Conservation (phyloP, 2,797 vertebrate genomes). For the Acanthurus tractus region DNA sequence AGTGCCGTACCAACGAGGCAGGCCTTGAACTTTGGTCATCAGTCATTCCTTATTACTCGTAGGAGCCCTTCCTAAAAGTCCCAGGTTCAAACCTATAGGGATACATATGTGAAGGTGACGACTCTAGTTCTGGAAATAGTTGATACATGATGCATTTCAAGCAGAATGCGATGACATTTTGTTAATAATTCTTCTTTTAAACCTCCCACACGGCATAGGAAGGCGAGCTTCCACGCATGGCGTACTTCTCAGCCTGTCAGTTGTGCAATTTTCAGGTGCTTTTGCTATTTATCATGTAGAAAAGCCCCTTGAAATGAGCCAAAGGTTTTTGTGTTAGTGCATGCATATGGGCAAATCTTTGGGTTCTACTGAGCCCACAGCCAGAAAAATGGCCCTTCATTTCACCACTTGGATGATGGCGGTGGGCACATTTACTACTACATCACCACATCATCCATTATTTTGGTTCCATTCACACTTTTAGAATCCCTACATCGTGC, state of each 20-base stretch:
- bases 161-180: conserved; percentile 58
- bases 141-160: conserved; percentile 61
- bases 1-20: conserved; percentile 46
- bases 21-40: conserved; percentile 75
- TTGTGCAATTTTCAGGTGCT: conserved; percentile 74
- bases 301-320: conserved; percentile 58
- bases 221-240: conserved; percentile 42
- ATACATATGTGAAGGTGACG: conserved; percentile 45
- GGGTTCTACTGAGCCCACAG: conserved; percentile 75
- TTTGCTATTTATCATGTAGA: conserved; percentile 50
- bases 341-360: conserved; percentile 78
- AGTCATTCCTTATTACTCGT: conserved; percentile 45
- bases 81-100: conserved; percentile 37
- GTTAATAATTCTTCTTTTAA: conserved; percentile 44
- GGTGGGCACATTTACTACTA: conserved; percentile 39
- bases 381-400: conserved; percentile 54
- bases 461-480: conserved; percentile 63
- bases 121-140: conserved; percentile 50
- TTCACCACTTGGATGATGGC: conserved; percentile 48
- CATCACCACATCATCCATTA: conserved; percentile 24
- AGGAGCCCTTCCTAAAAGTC: conserved; percentile 61
- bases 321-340: conserved; percentile 68
- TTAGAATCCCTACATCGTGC: conserved; percentile 42
- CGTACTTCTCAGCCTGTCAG: conserved; percentile 39
- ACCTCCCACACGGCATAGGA: conserved; percentile 54